These are phyloP conservation scores for Loriculus beryllinus DNA, from an alignment of 2,797 vertebrate species.

Conservation along the genomic window DNA sequence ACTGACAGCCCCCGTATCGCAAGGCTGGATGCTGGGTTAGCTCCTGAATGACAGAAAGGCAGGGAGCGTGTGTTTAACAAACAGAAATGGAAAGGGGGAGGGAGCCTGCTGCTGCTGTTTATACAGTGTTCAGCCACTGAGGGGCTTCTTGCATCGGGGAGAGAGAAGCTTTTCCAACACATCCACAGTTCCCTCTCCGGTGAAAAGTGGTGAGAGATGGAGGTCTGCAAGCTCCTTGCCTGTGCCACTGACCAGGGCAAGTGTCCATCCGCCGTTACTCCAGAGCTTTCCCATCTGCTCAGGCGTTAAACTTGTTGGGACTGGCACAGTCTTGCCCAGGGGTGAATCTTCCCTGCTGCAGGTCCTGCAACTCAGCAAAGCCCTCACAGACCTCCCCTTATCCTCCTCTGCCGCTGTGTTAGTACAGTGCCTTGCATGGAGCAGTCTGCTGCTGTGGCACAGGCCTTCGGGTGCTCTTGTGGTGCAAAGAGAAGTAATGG, in stretches of 20 bases:
- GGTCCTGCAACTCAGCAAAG: not conserved
- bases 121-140: slow-evolving; percentile 71
- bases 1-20: slow-evolving; percentile 8
- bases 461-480: not conserved
- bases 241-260: not conserved
- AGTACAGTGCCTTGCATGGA: not conserved
- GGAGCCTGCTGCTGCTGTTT: slow-evolving; percentile 62
- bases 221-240: not conserved
- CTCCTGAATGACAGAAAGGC: slow-evolving; percentile 62
- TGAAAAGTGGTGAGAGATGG: not conserved
- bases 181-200: slow-evolving; percentile 7
- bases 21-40: slow-evolving; percentile 55
- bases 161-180: slow-evolving; percentile 41
- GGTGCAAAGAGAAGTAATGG: not conserved
- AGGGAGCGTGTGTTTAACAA: slow-evolving; percentile 68
- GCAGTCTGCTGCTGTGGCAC: not conserved
- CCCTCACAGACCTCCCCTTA: not conserved
- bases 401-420: not conserved
- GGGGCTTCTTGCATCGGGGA: slow-evolving; percentile 65
- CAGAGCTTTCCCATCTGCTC: not conserved
- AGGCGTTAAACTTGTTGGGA: not conserved
- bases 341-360: not conserved
- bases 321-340: not conserved
- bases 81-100: slow-evolving; percentile 62
- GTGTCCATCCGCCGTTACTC: not conserved